Conservation (phyloP, 2,888 invertebrate genomes). For the Yponomeuta plumbellus region DNA sequence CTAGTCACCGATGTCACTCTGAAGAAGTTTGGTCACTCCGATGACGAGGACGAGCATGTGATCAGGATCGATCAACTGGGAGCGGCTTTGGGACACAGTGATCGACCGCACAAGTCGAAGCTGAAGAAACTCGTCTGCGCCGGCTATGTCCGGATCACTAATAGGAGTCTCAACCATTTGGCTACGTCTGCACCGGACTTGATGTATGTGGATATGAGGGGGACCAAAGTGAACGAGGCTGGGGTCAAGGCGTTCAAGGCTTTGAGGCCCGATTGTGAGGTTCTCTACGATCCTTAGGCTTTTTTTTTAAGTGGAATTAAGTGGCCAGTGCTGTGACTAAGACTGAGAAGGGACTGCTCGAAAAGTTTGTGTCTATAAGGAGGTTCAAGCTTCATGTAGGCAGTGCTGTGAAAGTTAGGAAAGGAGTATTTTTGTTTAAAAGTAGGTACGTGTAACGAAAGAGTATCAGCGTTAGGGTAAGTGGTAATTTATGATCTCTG, state of each 20-base stretch:
- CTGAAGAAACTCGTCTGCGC: conserved; percentile 71
- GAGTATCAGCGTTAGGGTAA: too few relatives aligned
- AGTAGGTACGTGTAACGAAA: too few relatives aligned
- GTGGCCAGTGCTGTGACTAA: too few relatives aligned
- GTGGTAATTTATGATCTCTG: too few relatives aligned
- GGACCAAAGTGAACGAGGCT: conserved; percentile 77
- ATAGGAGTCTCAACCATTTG: conserved; percentile 78
- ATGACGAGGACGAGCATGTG: conserved; percentile 45
- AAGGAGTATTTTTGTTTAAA: too few relatives aligned
- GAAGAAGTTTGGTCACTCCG: conserved; percentile 48
- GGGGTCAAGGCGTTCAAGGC: conserved; percentile 79
- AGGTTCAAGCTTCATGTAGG: too few relatives aligned
- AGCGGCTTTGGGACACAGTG: conserved; percentile 18
- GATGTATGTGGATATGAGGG: conserved; percentile 79
- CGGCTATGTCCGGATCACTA: conserved; percentile 79
- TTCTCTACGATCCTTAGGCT: conserved; percentile 32
- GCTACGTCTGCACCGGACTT: conserved; percentile 77
- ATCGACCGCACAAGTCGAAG: conserved; percentile 57
- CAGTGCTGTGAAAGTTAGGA: too few relatives aligned
- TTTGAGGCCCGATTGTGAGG: conserved; percentile 76
- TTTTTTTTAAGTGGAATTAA: too few relatives aligned
- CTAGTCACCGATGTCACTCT: conserved; percentile 54
- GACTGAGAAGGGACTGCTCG: too few relatives aligned
- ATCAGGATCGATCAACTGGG: conserved; percentile 43
- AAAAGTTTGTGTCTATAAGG: too few relatives aligned